A percentile compares a stretch with the other conserved stretches of the same genome.
Conservation (phyloP, 2,113 vertebrate genomes). For the Psettodes erumei region DNA sequence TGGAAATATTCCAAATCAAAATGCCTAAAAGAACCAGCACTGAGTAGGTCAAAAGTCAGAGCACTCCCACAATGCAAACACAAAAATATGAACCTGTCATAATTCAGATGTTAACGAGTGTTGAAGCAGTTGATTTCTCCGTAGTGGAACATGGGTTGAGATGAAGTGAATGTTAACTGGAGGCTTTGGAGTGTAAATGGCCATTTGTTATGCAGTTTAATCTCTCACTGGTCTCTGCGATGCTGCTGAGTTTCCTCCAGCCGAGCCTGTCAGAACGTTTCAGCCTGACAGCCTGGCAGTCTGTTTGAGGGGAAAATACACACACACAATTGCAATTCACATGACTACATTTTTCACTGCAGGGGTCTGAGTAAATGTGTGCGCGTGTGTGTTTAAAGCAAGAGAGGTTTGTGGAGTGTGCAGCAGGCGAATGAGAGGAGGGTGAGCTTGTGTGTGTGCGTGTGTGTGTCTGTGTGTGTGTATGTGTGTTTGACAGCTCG, state of each 20-base stretch:
- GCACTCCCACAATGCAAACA: neutral
- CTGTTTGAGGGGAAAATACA: conserved; percentile 21
- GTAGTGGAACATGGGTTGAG: neutral
- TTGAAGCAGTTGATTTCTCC: neutral
- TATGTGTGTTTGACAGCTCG: conserved; percentile 79
- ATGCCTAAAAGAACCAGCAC: accelerated
- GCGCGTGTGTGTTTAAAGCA: conserved; percentile 23
- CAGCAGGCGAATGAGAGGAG: conserved; percentile 8
- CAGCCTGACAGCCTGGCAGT: conserved; percentile 38
- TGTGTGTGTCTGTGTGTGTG: neutral
- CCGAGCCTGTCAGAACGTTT: conserved; percentile 49
- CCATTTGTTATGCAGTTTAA: conserved; percentile 60
- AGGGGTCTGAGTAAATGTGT: conserved; percentile 38
- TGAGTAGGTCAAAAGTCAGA: conserved; percentile 4
- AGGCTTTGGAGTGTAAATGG: conserved; percentile 49
- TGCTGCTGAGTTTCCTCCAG: conserved; percentile 41
- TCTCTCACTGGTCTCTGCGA: conserved; percentile 30
- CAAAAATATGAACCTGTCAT: neutral
- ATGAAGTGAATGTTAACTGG: conserved; percentile 21
- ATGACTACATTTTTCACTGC: conserved; percentile 27
- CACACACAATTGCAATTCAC: conserved; percentile 8
- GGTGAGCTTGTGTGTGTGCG: conserved; percentile 7
- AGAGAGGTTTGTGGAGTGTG: neutral
- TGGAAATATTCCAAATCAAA: neutral
- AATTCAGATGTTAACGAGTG: conserved; percentile 4